Conservation (phyloP, 2,888 invertebrate genomes). For the Cetonia aurata region DNA sequence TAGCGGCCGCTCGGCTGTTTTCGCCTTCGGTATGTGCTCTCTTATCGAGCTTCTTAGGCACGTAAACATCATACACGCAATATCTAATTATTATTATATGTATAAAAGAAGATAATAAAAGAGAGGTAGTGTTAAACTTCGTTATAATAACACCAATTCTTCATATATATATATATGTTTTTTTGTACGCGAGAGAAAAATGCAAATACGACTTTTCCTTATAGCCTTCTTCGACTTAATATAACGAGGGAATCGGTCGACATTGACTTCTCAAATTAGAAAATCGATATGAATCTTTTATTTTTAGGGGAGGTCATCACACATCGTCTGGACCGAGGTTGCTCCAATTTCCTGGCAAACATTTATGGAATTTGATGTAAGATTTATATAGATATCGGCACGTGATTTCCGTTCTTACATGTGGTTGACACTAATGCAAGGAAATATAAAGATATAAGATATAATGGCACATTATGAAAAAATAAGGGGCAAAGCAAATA, state of each 20-base stretch:
- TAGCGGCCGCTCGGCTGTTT: conserved; percentile 48
- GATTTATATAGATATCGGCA: no score
- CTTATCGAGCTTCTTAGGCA: conserved; percentile 47
- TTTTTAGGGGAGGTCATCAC: conserved; percentile 17
- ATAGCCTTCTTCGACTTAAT: no score
- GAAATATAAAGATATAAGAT: no score
- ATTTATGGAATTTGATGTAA: conserved; percentile 15
- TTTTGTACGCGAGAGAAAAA: conserved; percentile 29
- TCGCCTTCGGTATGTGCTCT: conserved; percentile 54
- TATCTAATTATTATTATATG: conserved; percentile 34
- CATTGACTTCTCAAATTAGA: no score
- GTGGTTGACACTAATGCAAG: no score
- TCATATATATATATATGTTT: not conserved
- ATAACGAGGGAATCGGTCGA: no score
- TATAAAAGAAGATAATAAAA: not conserved
- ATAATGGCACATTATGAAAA: no score
- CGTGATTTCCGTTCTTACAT: no score
- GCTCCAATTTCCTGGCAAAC: conserved; percentile 42
- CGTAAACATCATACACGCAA: conserved; percentile 50
- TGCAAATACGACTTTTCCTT: not conserved
- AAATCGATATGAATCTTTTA: not conserved
- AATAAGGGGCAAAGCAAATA: no score
- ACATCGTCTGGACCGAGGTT: not conserved
- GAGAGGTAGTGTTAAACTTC: conserved; percentile 46
- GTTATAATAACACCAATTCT: conserved; percentile 46